Percentiles rank a stretch among this genome's conserved stretches.
phyloP scores from a whole-genome alignment of 2,797 vertebrate species.

The Decapterus maruadsi region DNA sequence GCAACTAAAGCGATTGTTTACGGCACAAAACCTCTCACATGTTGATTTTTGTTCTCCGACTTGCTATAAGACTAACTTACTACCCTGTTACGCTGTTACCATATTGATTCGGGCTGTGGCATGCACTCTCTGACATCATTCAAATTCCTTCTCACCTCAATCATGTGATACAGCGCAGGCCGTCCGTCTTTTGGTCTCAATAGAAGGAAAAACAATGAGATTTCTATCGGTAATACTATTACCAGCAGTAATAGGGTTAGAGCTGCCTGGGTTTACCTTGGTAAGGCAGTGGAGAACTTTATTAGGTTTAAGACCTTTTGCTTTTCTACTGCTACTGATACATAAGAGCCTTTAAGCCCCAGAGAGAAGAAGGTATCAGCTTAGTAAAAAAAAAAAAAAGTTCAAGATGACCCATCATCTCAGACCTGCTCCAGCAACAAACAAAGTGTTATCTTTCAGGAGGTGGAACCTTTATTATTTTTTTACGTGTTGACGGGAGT shows the following conservation, averaged over 20 bases:
- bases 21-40: constrained; percentile 9
- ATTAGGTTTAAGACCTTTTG: constrained; percentile 83
- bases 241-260: constrained; percentile 80
- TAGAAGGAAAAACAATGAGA: constrained; percentile 80
- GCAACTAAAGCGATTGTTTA: constrained; percentile 12
- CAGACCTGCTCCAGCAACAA: constrained; percentile 62
- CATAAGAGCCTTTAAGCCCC: constrained; percentile 77
- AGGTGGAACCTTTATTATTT: constrained; percentile 77
- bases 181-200: constrained; percentile 72
- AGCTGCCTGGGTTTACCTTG: constrained; percentile 77
- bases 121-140: constrained; percentile 73
- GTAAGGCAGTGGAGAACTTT: constrained; percentile 84
- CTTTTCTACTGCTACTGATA: constrained; percentile 83
- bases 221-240: constrained; percentile 84
- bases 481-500: constrained; percentile 79
- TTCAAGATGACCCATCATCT: constrained; percentile 64
- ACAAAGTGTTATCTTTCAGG: constrained; percentile 81
- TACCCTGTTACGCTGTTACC: constrained; percentile 40
- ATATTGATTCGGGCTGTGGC: constrained; percentile 61
- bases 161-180: constrained; percentile 74
- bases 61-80: constrained; percentile 26
- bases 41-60: constrained; percentile 10
- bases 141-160: constrained; percentile 81
- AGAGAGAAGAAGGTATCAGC: constrained; percentile 80
- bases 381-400: constrained; percentile 48